Percentiles rank a stretch among this genome's conserved stretches.
phyloP scores from a whole-genome alignment of 1,140 invertebrate species.

The Mamestra configurata region DNA sequence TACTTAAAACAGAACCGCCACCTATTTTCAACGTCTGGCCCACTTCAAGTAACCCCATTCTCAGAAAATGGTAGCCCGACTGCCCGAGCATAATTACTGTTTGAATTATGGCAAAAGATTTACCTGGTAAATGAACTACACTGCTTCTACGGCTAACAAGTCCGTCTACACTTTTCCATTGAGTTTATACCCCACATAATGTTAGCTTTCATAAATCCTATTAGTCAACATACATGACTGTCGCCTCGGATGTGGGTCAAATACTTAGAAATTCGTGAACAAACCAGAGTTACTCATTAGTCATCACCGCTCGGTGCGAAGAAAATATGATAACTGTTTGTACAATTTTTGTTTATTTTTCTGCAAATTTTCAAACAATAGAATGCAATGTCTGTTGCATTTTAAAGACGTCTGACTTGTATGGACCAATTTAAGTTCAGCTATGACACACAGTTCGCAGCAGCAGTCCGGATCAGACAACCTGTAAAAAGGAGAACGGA shows the following conservation, averaged over 20 bases:
- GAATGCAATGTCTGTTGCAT: neutral
- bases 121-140: neutral
- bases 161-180: conserved; percentile 15
- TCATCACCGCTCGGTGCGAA: conserved; percentile 54
- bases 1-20: neutral
- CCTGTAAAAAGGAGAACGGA: too few relatives aligned
- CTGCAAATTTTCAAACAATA: neutral
- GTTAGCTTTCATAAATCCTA: conserved; percentile 49
- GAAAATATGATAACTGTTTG: neutral
- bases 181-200: conserved; percentile 27
- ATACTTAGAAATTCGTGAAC: conserved; percentile 77
- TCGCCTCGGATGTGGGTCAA: conserved; percentile 68
- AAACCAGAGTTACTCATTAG: conserved; percentile 67
- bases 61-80: neutral
- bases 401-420: neutral
- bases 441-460: neutral
- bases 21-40: neutral
- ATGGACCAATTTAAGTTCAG: neutral
- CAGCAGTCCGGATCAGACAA: too few relatives aligned
- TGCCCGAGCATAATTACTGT: neutral
- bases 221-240: conserved; percentile 41
- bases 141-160: neutral
- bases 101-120: neutral
- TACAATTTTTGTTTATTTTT: conserved; percentile 4
- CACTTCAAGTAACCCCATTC: neutral